Conservation (phyloP, 2,113 vertebrate genomes). For the Limanda limanda region DNA sequence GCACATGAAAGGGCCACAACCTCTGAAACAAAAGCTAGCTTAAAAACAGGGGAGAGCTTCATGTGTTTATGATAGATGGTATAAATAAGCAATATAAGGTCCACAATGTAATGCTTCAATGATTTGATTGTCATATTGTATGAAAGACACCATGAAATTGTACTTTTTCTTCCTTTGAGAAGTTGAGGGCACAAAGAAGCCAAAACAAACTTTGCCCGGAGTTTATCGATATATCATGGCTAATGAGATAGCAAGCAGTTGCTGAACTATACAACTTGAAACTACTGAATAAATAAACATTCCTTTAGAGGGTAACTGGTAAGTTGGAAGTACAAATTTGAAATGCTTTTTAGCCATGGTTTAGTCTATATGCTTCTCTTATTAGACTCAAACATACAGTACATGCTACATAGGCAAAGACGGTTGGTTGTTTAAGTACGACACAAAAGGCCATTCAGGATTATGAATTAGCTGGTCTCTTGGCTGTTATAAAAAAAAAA, state of each 20-base stretch:
- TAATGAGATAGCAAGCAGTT: neutral
- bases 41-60: too few relatives aligned
- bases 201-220: too few relatives aligned
- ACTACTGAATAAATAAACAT: neutral
- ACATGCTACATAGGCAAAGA: neutral
- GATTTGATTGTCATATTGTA: too few relatives aligned
- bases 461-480: neutral
- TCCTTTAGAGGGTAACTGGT: neutral
- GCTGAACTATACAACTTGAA: too few relatives aligned
- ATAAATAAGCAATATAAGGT: too few relatives aligned
- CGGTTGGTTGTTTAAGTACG: neutral
- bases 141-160: too few relatives aligned
- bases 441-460: neutral
- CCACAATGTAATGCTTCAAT: too few relatives aligned
- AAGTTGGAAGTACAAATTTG: neutral
- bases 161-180: neutral
- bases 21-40: too few relatives aligned
- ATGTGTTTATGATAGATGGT: too few relatives aligned
- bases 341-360: neutral
- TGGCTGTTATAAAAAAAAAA: neutral
- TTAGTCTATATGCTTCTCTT: neutral
- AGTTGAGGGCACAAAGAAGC: too few relatives aligned
- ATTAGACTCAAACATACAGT: neutral
- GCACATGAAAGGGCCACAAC: neutral
- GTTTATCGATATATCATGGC: too few relatives aligned